Conservation (phyloP, 2,113 vertebrate species). For the Typhlomys cinereus region DNA sequence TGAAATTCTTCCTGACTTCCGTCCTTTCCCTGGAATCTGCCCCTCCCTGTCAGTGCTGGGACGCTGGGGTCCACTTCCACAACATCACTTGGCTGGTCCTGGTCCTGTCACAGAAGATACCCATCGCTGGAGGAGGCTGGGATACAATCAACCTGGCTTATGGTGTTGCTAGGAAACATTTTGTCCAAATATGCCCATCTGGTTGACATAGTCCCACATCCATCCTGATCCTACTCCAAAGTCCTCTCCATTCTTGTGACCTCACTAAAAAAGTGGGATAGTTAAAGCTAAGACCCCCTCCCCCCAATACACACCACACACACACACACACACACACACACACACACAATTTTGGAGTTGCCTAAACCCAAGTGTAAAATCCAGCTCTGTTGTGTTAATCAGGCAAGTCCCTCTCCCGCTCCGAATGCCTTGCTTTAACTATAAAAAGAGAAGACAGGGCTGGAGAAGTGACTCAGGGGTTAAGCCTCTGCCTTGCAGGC, state of each 20-base stretch:
- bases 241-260: not conserved
- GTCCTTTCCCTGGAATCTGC: not conserved
- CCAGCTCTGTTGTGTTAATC: not conserved
- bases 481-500: too few relatives aligned
- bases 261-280: not conserved
- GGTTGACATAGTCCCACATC: not conserved
- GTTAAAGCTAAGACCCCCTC: too few relatives aligned
- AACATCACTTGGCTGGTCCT: not conserved
- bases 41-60: not conserved
- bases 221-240: not conserved
- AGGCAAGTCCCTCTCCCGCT: constrained; percentile 12
- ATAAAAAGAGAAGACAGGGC: too few relatives aligned
- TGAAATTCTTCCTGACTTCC: not conserved
- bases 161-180: not conserved
- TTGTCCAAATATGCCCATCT: not conserved
- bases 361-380: not conserved
- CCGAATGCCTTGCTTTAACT: constrained; percentile 9
- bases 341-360: not conserved
- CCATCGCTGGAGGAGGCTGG: not conserved
- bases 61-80: too few relatives aligned
- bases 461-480: too few relatives aligned
- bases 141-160: not conserved
- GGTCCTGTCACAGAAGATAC: not conserved
- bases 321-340: not conserved
- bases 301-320: not conserved